Base-by-base conservation (phyloP, 2,888 invertebrate genomes). In the Conistra vaccinii region DNA sequence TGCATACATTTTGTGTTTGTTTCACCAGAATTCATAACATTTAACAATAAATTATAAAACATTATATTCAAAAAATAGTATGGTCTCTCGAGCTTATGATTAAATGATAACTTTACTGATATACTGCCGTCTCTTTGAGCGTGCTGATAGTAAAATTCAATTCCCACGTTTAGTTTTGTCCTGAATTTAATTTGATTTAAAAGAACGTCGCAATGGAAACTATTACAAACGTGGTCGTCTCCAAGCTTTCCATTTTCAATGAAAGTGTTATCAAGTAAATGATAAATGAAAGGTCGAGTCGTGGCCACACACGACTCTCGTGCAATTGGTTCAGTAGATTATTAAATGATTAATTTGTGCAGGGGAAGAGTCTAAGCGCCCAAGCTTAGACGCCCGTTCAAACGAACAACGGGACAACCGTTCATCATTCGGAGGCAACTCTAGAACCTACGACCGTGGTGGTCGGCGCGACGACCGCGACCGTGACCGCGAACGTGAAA, bases 381-480 rank as follows among this genome's bases (percentile, higher is more conserved):
- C 94, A 89, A 94, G 96, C 95, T 95, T 96, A 95, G 96, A 96
- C 93, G 90, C 87, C 90, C 95, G 93, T 93, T 91, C 94, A 86
- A 93, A 89, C 92, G 96, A 96, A 90, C 92, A 94, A 74, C 91
- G 94, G 87, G 96, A 95, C 91, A 91, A 86, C 85, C 95, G 94
- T 91, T 92, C 94, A 95, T 94, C 95, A 95, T 95, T 93, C 90
- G 95, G 95, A 92, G 92, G 96, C 89, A 96, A 92, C 94, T 92
- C 94, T 91, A 93, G 95, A 89, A 93, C 91, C 85, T 93, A 94
- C 94, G 96, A 96, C 93, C 96, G 96, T 91, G 95, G 97, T 89
- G 96, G 96, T 91, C 95, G 96, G 89, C 96, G 97, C 90, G 97
- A 96, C 92, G 96, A 97, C 89, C 95, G 96, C 93, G 96, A 94